These are phyloP conservation scores for Oreochromis grahami DNA, from an alignment of 2,797 vertebrate species.

Conservation along the genomic window DNA sequence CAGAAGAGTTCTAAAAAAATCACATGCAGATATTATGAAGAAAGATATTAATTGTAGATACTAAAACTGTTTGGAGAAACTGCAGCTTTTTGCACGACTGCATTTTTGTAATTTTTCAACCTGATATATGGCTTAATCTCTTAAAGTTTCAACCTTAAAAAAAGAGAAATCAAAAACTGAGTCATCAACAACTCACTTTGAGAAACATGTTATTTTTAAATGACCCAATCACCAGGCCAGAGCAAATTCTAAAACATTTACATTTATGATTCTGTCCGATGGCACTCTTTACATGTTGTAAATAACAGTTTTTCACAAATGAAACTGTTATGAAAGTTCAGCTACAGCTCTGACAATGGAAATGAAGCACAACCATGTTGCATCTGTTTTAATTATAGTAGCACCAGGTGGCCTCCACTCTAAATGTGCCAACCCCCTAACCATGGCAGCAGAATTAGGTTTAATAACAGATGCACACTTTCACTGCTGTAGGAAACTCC, in stretches of 20 bases:
- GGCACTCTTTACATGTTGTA: not conserved
- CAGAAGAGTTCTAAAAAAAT: not conserved
- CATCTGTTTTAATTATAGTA: not conserved
- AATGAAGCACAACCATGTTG: not conserved
- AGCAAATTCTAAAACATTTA: not conserved
- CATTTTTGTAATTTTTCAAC: not conserved
- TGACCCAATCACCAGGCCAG: fast-evolving
- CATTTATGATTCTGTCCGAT: not conserved
- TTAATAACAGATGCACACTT: not conserved
- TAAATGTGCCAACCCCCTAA: not conserved
- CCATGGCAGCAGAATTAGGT: not conserved
- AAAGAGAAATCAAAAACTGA: not conserved
- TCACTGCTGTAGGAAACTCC: not conserved
- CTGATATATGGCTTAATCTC: not conserved
- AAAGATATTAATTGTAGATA: not conserved
- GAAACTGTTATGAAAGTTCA: not conserved
- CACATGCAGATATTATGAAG: fast-evolving
- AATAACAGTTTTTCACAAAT: not conserved
- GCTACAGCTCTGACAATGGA: not conserved
- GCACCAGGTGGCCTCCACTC: not conserved
- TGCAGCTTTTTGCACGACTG: not conserved
- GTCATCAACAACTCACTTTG: not conserved
- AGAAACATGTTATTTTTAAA: not conserved
- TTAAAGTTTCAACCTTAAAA: fast-evolving
- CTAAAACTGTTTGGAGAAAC: not conserved